Evolutionary conservation across 2,888 invertebrate genomes (phyloP), one percentile per base, ranked within the genome.

Genomic region (Amaurobius ferox): DNA sequence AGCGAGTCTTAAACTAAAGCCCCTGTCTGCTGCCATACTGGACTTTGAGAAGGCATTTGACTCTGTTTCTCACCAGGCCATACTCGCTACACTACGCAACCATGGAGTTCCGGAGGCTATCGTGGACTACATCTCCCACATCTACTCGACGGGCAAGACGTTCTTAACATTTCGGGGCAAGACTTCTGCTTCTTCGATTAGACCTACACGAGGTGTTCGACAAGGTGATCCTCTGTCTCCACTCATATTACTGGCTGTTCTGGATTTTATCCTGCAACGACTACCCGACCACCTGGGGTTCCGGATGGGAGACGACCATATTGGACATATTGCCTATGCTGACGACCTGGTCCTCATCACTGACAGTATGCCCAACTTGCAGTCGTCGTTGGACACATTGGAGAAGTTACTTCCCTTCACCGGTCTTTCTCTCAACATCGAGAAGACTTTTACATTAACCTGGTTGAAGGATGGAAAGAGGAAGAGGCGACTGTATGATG

Each of bases 141-240:
- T 55, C 1, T 72, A 72, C 19, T 1, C 30, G 2, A 32, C 1
- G 7, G 30, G 23, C 0, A n/a, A 0, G 0, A 61, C 61, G 1
- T 23, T 32, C 3, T 19, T 72, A 0, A 1, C 19, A 0, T 64
- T 74, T 28, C 1, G 28, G 0, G 39, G 74, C 6, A 0, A 0
- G 3, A 11, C 39, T 1, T 0, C 28, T 26, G 74, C 23, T 1
- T 11, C 55, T 7, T 13, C 61, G n/a, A 2, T 26, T 1, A 2
- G 9, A 13, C 74, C 74, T 9, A 29, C 29, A 1, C 19, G 62
- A n/a, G 74, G 74, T 0, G 74, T 74, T 0, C 35, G 74, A 2
- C 64, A 74, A 23, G 74, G 74, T 1, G 64, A 74, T 13, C 74
- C 74, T 1, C 39, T 74, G 1, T 64, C 64, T 0, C 74, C 64